Evolutionary conservation across 2,888 invertebrate genomes (phyloP), one percentile per base, ranked within the genome.

Genomic region (Drosophila phalerata): DNA sequence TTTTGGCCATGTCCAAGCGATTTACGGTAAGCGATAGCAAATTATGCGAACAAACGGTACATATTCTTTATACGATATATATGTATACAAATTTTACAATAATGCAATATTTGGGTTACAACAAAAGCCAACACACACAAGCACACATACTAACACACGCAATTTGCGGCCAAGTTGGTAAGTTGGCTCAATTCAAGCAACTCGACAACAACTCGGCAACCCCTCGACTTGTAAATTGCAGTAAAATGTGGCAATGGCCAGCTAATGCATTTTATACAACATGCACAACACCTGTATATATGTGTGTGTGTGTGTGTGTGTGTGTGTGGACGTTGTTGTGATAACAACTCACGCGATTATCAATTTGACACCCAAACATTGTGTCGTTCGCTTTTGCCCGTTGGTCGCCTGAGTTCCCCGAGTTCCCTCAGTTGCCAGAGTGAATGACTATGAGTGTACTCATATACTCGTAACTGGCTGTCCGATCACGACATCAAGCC

Each of bases 311-410:
- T 58, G 37, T 64, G 52, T 34, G n/a, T 57, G 42, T 58, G 49
- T 63, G 56, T 69, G 67, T 80, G 69, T 74, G 60, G 19, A 52
- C 65, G 66, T 83, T 85, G 77, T 87, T 89, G 89, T 86, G 86
- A 89, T 89, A 88, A 84, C 85, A 86, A 85, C 90, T 85, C 88
- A 86, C 84, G 86, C 90, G 90, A 90, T 88, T 88, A 88, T 90
- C 88, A 88, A 83, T 90, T 88, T 88, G 88, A 88, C 88, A 88
- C 88, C 84, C 86, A 83, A 82, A 79, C 82, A 84, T 73, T 81
- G 77, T 71, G 83, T 75, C 70, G 79, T 68, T 75, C 34, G 17
- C 32, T 25, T 30, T 30, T 19, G 32, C n/a, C 34, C 30, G 49
- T 8, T 30, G 17, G 34, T 34, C 30, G 48, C 15, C 52, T 25